Conservation (phyloP, 2,888 invertebrate genomes). For the Macrosiphum euphorbiae region DNA sequence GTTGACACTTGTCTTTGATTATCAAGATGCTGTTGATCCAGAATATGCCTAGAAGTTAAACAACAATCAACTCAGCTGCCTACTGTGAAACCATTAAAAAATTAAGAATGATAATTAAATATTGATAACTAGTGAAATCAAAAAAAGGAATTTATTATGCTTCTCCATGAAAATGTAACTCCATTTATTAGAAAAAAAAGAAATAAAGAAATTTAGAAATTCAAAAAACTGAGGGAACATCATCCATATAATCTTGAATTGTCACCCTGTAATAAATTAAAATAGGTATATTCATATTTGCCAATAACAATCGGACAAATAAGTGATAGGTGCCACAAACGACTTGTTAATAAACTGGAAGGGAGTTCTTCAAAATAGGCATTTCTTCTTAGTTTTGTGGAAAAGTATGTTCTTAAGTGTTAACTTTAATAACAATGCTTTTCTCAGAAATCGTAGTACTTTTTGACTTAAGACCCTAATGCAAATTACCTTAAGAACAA, state of each 20-base stretch:
- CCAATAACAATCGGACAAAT: not conserved
- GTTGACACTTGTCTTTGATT: not conserved
- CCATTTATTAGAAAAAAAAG: not conserved
- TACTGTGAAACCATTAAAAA: not conserved
- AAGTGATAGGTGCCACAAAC: not conserved
- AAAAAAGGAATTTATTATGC: not conserved
- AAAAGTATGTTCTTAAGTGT: not conserved
- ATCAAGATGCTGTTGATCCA: not conserved
- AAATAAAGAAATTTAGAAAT: not conserved
- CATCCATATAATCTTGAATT: not conserved
- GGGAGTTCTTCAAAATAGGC: not conserved
- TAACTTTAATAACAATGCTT: not conserved
- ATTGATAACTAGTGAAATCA: not conserved
- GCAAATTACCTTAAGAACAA: not conserved
- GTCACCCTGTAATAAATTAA: not conserved
- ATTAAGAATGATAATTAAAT: not conserved
- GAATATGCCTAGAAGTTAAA: not conserved
- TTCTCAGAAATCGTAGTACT: not conserved
- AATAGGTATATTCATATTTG: not conserved
- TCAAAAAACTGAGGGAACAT: not conserved
- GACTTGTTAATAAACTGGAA: not conserved
- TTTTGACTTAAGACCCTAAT: not conserved
- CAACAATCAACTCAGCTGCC: not conserved
- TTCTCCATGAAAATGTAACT: not conserved
- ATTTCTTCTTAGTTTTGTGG: not conserved